phyloP scores from a whole-genome alignment of 2,888 invertebrate genomes.

The Agriotes lineatus region DNA sequence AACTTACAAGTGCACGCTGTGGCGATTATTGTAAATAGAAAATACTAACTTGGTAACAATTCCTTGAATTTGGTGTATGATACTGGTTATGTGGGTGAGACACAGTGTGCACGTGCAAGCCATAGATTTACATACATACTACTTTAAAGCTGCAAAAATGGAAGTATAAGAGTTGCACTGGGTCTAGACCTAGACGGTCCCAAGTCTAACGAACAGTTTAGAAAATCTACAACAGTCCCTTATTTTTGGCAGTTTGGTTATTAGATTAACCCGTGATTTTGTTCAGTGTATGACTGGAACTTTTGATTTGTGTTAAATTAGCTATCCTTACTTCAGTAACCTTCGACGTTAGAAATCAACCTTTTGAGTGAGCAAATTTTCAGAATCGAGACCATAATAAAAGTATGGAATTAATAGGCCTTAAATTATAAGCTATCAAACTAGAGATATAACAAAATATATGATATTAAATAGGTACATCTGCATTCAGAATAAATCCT shows the following conservation, averaged over 20 bases:
- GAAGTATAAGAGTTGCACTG: constrained; percentile 14
- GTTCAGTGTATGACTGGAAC: background rate
- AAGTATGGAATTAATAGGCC: background rate
- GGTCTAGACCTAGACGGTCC: background rate
- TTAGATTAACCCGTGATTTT: constrained; percentile 1
- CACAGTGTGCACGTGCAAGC: constrained; percentile 2
- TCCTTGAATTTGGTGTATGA: too few species aligned
- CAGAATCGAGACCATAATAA: background rate
- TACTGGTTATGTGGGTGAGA: background rate
- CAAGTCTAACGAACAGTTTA: background rate
- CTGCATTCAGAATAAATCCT: background rate
- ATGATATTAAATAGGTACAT: background rate
- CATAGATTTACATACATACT: constrained; percentile 1
- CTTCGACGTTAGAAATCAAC: too few species aligned
- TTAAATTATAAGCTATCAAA: background rate
- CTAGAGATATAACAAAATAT: background rate
- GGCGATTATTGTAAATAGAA: too few species aligned
- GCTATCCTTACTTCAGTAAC: too few species aligned
- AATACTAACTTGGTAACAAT: background rate
- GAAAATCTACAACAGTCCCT: background rate
- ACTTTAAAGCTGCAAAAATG: constrained; percentile 18
- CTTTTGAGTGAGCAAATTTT: background rate
- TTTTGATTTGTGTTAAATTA: background rate
- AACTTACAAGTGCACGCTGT: too few species aligned
- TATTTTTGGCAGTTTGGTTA: constrained; percentile 11